phyloP scores from a whole-genome alignment of 2,888 invertebrate genomes.

The Tiliacea citrago region DNA sequence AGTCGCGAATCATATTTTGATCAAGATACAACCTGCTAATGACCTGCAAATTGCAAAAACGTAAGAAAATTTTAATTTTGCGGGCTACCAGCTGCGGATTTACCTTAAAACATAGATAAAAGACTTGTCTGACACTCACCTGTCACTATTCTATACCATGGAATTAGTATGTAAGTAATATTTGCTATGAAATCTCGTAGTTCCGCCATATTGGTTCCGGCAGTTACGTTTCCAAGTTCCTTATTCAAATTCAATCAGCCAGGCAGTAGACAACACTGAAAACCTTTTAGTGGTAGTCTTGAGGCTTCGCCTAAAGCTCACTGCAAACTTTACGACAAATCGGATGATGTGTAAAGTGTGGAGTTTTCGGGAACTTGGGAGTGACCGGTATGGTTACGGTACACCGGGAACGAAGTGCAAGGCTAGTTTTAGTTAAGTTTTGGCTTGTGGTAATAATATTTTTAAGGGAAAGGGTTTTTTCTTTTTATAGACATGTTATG shows the following conservation, averaged over 20 bases:
- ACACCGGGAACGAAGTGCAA: not conserved
- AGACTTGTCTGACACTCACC: not conserved
- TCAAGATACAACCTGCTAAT: too few relatives aligned
- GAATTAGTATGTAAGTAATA: not conserved
- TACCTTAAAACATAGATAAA: too few relatives aligned
- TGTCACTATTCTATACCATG: not conserved
- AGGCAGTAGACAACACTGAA: slow-evolving; percentile 64
- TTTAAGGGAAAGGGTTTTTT: too few relatives aligned
- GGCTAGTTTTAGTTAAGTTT: not conserved
- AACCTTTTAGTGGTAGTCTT: slow-evolving; percentile 67
- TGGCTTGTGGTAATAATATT: too few relatives aligned
- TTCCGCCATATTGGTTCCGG: slow-evolving; percentile 24
- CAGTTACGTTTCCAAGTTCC: slow-evolving; percentile 42
- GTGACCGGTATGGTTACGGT: slow-evolving; percentile 6
- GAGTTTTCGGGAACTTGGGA: slow-evolving; percentile 11
- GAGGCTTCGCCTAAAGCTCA: slow-evolving; percentile 38
- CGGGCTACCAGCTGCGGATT: too few relatives aligned
- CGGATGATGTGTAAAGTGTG: slow-evolving; percentile 18
- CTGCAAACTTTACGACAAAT: slow-evolving; percentile 45
- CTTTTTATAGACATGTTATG: too few relatives aligned
- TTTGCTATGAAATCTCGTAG: slow-evolving; percentile 4
- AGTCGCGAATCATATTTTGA: too few relatives aligned
- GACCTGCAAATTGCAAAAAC: not conserved
- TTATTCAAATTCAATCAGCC: slow-evolving; percentile 63
- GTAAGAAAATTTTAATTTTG: too few relatives aligned